Percentiles rank a stretch among this genome's conserved stretches.
Evolutionary conservation across 2,888 invertebrate genomes (phyloP).

Genomic region (Hedychridium roseum): DNA sequence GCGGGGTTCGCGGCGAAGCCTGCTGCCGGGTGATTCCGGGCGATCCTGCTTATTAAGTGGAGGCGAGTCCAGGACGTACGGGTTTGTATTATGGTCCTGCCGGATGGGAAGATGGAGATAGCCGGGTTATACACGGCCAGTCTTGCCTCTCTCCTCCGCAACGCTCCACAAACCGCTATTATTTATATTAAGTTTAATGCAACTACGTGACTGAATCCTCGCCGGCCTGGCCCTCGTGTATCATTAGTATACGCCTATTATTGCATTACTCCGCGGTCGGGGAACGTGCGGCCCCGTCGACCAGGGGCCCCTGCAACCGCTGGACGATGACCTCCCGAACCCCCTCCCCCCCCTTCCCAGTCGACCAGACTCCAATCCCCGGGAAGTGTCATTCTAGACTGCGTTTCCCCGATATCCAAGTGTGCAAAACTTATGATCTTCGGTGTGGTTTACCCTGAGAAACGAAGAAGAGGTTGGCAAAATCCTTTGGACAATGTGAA

Average conservation of each 20-base stretch:
- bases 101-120: constrained; percentile 58
- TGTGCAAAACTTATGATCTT: no score
- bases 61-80: constrained; percentile 53
- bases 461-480: no score
- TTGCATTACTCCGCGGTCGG: constrained; percentile 58
- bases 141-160: constrained; percentile 35
- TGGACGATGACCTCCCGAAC: neutral
- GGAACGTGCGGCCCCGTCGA: constrained; percentile 3
- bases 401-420: no score
- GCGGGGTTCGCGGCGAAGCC: constrained; percentile 28
- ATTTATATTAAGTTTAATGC: constrained; percentile 65
- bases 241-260: constrained; percentile 65
- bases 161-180: constrained; percentile 62
- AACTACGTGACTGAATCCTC: constrained; percentile 64
- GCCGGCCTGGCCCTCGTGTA: constrained; percentile 42
- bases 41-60: constrained; percentile 63
- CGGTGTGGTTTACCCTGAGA: no score
- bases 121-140: constrained; percentile 49
- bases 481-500: no score
- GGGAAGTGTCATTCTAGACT: no score
- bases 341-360: neutral
- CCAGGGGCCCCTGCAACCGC: no score
- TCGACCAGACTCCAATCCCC: no score
- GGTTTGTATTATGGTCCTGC: constrained; percentile 56
- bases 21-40: constrained; percentile 57